Evolutionary conservation across 2,888 invertebrate species (phyloP).

Genomic region (Malthinus seriepunctatus): DNA sequence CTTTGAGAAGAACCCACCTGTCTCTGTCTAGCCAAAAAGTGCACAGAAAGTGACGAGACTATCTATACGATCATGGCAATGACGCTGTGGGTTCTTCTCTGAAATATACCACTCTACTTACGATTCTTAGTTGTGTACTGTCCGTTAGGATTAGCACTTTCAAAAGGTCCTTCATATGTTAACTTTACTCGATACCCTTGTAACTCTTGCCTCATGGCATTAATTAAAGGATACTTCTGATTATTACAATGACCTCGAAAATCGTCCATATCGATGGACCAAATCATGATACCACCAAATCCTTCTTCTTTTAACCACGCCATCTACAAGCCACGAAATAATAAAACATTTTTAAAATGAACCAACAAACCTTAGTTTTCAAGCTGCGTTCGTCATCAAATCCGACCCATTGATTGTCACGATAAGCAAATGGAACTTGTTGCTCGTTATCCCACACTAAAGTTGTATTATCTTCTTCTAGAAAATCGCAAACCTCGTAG

Average conservation of each 20-base stretch:
- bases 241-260: conserved; percentile 89
- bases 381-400: conserved; percentile 92
- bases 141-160: conserved; percentile 69
- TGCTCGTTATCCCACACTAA: conserved; percentile 96
- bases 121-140: conserved; percentile 88
- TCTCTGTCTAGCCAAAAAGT: too few relatives aligned
- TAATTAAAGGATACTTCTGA: conserved; percentile 87
- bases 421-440: conserved; percentile 93
- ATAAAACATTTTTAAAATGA: neutral
- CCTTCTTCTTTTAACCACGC: conserved; percentile 93
- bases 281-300: conserved; percentile 95
- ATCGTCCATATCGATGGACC: conserved; percentile 97
- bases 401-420: conserved; percentile 90
- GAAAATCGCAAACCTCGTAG: conserved; percentile 93
- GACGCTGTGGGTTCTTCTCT: too few relatives aligned
- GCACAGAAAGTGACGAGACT: too few relatives aligned
- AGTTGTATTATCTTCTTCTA: conserved; percentile 87
- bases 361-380: conserved; percentile 76
- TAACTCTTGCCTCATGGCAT: conserved; percentile 84
- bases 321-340: conserved; percentile 66
- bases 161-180: conserved; percentile 87
- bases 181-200: conserved; percentile 79
- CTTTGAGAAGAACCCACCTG: too few relatives aligned
- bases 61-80: too few relatives aligned
- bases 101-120: too few relatives aligned